Percentiles rank a stretch among this genome's conserved stretches.
These are phyloP conservation scores for Pissodes strobi DNA, from an alignment of 1,140 invertebrate genomes.

Conservation along the genomic window DNA sequence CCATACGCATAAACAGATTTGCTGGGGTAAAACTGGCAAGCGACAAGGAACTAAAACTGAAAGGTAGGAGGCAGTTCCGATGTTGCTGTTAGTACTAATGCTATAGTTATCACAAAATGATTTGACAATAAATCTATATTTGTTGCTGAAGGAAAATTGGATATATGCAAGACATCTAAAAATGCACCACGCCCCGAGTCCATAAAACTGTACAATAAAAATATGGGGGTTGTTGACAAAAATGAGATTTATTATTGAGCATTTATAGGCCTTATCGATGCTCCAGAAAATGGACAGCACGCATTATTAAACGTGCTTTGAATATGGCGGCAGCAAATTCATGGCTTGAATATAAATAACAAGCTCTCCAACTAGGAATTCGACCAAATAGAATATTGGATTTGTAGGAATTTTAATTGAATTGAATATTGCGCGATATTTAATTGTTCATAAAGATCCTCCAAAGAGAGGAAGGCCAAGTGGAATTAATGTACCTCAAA, in stretches of 20 bases:
- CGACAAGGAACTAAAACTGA: slow-evolving; percentile 44
- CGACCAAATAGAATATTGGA: not conserved
- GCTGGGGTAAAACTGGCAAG: slow-evolving; percentile 45
- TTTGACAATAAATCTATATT: slow-evolving; percentile 25
- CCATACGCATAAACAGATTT: slow-evolving; percentile 52
- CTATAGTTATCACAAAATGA: slow-evolving; percentile 11
- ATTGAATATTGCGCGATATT: not conserved
- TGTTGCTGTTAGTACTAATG: slow-evolving; percentile 3
- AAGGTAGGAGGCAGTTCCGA: slow-evolving; percentile 22
- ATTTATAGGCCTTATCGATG: slow-evolving; percentile 43
- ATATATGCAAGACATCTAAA: slow-evolving; percentile 37
- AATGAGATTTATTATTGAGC: slow-evolving; percentile 45
- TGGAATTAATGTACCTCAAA: slow-evolving; percentile 1
- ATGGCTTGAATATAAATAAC: too few species aligned
- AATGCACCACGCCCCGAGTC: slow-evolving; percentile 50
- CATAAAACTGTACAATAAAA: slow-evolving; percentile 45
- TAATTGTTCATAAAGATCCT: too few species aligned
- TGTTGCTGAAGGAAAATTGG: slow-evolving; percentile 4
- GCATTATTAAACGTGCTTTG: slow-evolving; percentile 47
- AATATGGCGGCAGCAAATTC: slow-evolving; percentile 44
- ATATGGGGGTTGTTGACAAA: slow-evolving; percentile 56
- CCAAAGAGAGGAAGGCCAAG: too few species aligned
- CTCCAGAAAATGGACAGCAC: slow-evolving; percentile 51
- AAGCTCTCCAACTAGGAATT: too few species aligned
- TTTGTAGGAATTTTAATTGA: not conserved